Conservation (phyloP, 2,888 invertebrate genomes). For the Sepioteuthis lessoniana region DNA sequence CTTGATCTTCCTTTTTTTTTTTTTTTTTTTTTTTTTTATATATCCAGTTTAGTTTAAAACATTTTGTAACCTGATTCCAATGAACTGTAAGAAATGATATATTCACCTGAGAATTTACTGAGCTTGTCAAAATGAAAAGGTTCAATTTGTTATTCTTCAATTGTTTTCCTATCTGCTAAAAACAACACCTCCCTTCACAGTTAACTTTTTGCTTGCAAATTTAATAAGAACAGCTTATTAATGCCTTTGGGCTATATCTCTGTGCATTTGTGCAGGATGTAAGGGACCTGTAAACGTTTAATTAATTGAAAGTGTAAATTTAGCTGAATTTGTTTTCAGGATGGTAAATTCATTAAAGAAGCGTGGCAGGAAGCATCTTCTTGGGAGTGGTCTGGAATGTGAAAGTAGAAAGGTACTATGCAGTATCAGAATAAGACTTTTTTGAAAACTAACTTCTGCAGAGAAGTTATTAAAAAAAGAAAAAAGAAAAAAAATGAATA, state of each 20-base stretch:
- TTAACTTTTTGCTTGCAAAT: background rate
- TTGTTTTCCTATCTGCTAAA: conserved; percentile 3
- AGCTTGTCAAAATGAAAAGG: background rate
- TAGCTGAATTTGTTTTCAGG: background rate
- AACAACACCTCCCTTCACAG: no score
- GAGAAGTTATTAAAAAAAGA: background rate
- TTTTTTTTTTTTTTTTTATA: no score
- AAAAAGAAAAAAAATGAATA: background rate
- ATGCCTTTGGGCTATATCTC: background rate
- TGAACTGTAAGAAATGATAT: background rate
- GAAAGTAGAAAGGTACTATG: background rate
- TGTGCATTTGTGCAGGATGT: background rate
- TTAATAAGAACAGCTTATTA: background rate
- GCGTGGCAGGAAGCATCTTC: conserved; percentile 14
- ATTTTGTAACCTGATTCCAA: background rate
- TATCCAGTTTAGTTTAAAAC: background rate
- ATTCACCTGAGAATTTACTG: background rate
- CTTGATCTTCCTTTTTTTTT: no score
- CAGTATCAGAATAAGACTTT: background rate
- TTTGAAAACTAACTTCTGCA: background rate
- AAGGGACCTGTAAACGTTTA: background rate
- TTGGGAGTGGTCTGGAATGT: background rate
- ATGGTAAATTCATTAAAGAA: conserved; percentile 21
- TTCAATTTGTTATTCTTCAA: background rate
- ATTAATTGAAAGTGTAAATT: conserved; percentile 20